phyloP scores from a whole-genome alignment of 2,888 invertebrate genomes.

The Boloria euphrosyne region DNA sequence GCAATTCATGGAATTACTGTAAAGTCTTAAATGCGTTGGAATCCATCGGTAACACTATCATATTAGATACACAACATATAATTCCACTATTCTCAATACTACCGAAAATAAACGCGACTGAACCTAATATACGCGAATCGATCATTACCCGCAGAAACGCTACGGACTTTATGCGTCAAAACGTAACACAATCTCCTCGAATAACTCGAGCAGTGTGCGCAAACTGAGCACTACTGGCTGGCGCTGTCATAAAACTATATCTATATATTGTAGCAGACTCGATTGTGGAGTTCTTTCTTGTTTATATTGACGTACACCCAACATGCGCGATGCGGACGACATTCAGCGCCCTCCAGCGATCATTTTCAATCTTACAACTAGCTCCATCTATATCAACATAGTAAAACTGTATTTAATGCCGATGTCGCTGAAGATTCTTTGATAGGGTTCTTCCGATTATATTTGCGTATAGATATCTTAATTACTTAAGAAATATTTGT shows the following conservation, averaged over 20 bases:
- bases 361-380: slow-evolving; percentile 37
- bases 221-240: slow-evolving; percentile 66
- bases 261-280: slow-evolving; percentile 56
- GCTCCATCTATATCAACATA: slow-evolving; percentile 47
- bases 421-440: not conserved
- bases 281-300: slow-evolving; percentile 61
- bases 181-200: slow-evolving; percentile 67
- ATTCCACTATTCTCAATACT: slow-evolving; percentile 54
- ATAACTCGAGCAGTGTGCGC: slow-evolving; percentile 70
- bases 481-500: too few relatives aligned
- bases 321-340: slow-evolving; percentile 60
- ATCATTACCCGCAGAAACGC: slow-evolving; percentile 64
- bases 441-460: too few relatives aligned
- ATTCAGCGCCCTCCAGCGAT: slow-evolving; percentile 50
- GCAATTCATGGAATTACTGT: slow-evolving; percentile 50
- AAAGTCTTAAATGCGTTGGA: slow-evolving; percentile 56
- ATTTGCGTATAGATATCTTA: too few relatives aligned
- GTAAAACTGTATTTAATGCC: slow-evolving; percentile 8
- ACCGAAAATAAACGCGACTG: slow-evolving; percentile 45
- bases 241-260: slow-evolving; percentile 68
- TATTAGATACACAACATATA: slow-evolving; percentile 47
- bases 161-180: slow-evolving; percentile 57
- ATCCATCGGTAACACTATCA: slow-evolving; percentile 51
- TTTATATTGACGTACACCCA: slow-evolving; percentile 76
- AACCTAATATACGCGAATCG: slow-evolving; percentile 57